These are phyloP conservation scores for Cybosia mesomella DNA, from an alignment of 2,888 invertebrate genomes.

Conservation along the genomic window DNA sequence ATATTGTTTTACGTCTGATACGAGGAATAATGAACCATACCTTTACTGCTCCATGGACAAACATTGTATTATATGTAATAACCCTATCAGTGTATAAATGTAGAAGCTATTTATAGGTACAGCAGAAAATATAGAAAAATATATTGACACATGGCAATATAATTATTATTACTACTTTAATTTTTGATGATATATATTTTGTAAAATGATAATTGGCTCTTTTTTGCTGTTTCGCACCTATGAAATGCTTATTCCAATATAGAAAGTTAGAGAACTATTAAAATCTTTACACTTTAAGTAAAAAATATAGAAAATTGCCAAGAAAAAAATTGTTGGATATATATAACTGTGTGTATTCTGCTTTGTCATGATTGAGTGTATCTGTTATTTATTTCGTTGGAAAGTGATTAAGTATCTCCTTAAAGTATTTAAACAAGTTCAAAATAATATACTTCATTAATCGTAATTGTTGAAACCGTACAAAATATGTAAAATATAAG, in stretches of 20 bases:
- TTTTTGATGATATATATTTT: neutral
- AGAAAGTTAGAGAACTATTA: neutral
- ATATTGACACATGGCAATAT: neutral
- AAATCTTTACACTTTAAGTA: neutral
- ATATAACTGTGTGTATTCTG: conserved; percentile 10
- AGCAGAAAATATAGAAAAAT: neutral
- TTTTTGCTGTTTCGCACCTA: neutral
- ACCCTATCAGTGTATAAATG: conserved; percentile 16
- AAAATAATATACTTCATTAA: neutral
- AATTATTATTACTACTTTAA: neutral
- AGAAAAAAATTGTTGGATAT: neutral
- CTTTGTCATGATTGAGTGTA: conserved; percentile 15
- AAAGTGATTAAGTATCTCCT: neutral
- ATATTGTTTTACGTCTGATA: neutral
- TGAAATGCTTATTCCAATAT: neutral
- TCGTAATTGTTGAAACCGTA: neutral
- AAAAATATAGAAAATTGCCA: neutral
- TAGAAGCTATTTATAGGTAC: conserved; percentile 18
- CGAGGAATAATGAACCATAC: neutral
- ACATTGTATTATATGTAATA: conserved; percentile 15
- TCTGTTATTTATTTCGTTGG: conserved; percentile 15
- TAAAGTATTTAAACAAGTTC: conserved; percentile 7
- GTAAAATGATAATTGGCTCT: too few species aligned
- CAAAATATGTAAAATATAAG: neutral
- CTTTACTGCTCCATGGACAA: neutral